Percentiles rank a stretch among this genome's conserved stretches.
phyloP scores from a whole-genome alignment of 1,140 invertebrate species.

The Heliconius melpomene region DNA sequence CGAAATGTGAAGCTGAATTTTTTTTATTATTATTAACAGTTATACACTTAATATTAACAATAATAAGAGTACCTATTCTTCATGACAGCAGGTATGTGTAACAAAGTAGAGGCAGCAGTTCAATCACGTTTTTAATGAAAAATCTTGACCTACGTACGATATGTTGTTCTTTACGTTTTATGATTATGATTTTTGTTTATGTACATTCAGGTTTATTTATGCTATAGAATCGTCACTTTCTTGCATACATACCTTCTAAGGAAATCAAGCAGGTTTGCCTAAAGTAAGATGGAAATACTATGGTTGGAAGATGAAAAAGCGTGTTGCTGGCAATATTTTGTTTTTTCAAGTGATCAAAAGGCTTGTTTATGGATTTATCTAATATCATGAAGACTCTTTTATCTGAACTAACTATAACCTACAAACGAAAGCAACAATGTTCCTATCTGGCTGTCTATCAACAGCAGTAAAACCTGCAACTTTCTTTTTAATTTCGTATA shows the following conservation, averaged over 20 bases:
- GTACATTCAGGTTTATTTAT: neutral
- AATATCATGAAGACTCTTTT: no score
- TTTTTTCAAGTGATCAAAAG: no score
- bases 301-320: no score
- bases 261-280: no score
- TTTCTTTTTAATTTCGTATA: neutral
- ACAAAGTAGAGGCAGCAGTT: neutral
- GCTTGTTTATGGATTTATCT: no score
- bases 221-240: no score
- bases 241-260: no score
- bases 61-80: neutral
- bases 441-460: neutral
- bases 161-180: neutral
- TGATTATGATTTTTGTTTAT: neutral
- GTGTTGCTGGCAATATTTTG: no score
- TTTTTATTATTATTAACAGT: no score
- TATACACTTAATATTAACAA: neutral
- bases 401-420: no score
- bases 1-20: no score
- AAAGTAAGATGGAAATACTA: no score
- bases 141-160: neutral
- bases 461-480: neutral
- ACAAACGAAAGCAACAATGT: neutral
- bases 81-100: neutral
- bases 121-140: neutral